These are phyloP conservation scores for Pedicia rivosa DNA, from an alignment of 2,888 invertebrate genomes.

Conservation along the genomic window DNA sequence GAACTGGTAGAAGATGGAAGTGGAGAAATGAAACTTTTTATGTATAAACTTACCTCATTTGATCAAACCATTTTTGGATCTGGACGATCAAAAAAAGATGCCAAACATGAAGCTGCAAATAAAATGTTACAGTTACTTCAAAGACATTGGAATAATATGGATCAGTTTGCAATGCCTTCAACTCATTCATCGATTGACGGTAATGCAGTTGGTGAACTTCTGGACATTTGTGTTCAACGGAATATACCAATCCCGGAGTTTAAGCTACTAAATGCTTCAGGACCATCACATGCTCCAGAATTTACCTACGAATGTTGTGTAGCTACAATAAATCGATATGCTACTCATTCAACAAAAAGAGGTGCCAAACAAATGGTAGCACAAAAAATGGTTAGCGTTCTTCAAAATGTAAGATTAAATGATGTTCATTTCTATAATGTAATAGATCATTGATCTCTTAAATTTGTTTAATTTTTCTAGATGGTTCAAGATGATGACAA, in stretches of 20 bases:
- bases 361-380: constrained; percentile 29
- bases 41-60: constrained; percentile 24
- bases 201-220: constrained; percentile 23
- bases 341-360: constrained; percentile 26
- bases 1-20: constrained; percentile 19
- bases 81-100: constrained; percentile 32
- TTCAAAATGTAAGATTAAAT: constrained; percentile 18
- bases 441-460: too few relatives aligned
- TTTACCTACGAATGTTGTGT: constrained; percentile 24
- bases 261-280: constrained; percentile 24
- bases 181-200: constrained; percentile 13
- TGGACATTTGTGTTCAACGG: constrained; percentile 25
- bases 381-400: constrained; percentile 20
- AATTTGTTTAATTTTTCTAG: too few relatives aligned
- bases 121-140: too few relatives aligned
- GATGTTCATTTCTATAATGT: too few relatives aligned
- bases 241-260: constrained; percentile 25
- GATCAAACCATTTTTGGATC: constrained; percentile 26
- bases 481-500: too few relatives aligned
- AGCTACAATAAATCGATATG: constrained; percentile 24
- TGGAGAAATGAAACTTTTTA: constrained; percentile 18
- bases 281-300: constrained; percentile 25
- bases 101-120: constrained; percentile 28
- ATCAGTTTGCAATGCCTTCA: constrained; percentile 17
- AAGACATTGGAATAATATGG: constrained; percentile 30